Evolutionary conservation across 2,888 invertebrate genomes (phyloP).

Genomic region (Ephialtes manifestator): DNA sequence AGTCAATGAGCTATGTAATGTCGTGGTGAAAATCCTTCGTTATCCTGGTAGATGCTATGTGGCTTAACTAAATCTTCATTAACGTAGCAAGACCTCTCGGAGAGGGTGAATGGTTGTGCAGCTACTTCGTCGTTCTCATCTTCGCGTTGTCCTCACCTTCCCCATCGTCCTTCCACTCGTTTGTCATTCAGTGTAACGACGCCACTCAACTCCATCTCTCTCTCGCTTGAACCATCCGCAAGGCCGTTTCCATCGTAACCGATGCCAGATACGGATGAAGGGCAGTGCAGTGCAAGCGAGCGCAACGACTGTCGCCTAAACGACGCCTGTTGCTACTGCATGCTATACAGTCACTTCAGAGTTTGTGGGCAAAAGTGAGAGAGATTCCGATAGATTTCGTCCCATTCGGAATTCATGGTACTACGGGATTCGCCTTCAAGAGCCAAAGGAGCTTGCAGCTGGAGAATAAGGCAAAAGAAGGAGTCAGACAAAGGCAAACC

Average conservation of each 20-base stretch:
- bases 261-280: conserved; percentile 51
- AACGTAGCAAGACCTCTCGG: background rate
- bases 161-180: conserved; percentile 5
- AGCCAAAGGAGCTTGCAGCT: conserved; percentile 24
- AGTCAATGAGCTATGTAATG: conserved; percentile 37
- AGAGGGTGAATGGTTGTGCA: conserved; percentile 21
- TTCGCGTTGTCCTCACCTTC: conserved; percentile 8
- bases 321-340: conserved; percentile 74
- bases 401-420: conserved; percentile 58
- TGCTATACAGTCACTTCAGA: background rate
- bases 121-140: conserved; percentile 20
- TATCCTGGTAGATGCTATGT: background rate
- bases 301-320: conserved; percentile 26
- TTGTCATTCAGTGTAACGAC: conserved; percentile 47
- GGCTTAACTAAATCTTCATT: conserved; percentile 45
- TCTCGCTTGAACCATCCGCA: conserved; percentile 11
- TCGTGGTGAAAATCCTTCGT: conserved; percentile 1
- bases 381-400: conserved; percentile 67
- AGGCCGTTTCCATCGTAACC: background rate
- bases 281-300: conserved; percentile 13
- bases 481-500: conserved; percentile 13
- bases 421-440: conserved; percentile 10
- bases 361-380: background rate
- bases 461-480: background rate
- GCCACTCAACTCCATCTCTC: background rate